Evolutionary conservation across 2,113 vertebrate species (phyloP), one percentile per base, ranked within the genome.

Genomic region (Piaya cayana): DNA sequence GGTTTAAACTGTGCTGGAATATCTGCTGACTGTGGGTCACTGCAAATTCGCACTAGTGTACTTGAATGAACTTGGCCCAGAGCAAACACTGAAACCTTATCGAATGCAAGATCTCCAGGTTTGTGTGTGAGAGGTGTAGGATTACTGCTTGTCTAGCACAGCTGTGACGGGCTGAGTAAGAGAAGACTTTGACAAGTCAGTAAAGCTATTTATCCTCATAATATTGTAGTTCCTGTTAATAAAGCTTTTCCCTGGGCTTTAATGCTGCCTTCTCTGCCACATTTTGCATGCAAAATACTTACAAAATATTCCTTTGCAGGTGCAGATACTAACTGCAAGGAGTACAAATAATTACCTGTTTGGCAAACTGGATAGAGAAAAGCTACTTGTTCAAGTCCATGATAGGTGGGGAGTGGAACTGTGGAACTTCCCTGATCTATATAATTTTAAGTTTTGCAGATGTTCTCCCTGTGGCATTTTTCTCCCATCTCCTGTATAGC

Each of bases 391-490:
- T 88, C 39, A 27, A 29, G 72, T 56, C 12, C 74, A 30, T 23
- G 58, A 47, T 23, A 75, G 56, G 32, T 80, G 43, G 69, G 56
- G 81, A 81, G 29, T 50, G 47, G 77, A 91, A 62, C 53, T 27
- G 5, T 85, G 81, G 55, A 91, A 90, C 90, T 63, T 74, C 69
- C 80, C 82, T 5, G 5, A n/a, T 52, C 64, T 37, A 30, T 88
- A 79, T 42, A 58, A 68, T 90, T 94, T 67, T 83, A 63, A 88
- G 34, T 86, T 96, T 92, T 96, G 88, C 88, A 97, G 93, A 96
- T 97, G 94, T 96, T 97, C 79, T 96, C 92, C 92, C 88, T n/a
- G 8, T 94, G 93, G 93, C 65, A 39, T 94, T 96, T 95, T 90
- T 69, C 56, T 94, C 82, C 91, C 90, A 93, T 94, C 87, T 94